Percentiles rank a stretch among this genome's conserved stretches.
Evolutionary conservation across 2,797 vertebrate genomes (phyloP).

Genomic region (Octomys mimax): DNA sequence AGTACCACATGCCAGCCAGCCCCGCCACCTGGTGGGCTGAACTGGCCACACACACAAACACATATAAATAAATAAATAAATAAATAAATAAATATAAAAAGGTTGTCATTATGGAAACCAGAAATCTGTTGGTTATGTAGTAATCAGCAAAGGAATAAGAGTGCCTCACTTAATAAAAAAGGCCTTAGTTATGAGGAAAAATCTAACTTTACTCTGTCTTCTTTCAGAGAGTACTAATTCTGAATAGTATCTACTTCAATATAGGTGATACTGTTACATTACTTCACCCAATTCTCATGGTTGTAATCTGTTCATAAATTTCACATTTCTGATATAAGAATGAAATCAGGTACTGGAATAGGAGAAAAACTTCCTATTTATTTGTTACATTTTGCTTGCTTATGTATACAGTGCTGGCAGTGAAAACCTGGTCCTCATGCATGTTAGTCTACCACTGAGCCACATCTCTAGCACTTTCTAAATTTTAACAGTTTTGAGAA

Average conservation of each 20-base stretch:
- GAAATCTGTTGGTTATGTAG: conserved; percentile 39
- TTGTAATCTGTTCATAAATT: conserved; percentile 20
- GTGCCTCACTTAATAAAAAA: conserved; percentile 36
- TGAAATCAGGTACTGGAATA: conserved; percentile 6
- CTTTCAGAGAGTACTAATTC: conserved; percentile 3
- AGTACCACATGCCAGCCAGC: too few relatives aligned
- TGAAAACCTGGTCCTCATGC: not conserved
- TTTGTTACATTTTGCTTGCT: not conserved
- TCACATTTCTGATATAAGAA: conserved; percentile 62
- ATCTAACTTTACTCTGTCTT: conserved; percentile 28
- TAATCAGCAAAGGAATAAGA: not conserved
- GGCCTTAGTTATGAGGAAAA: conserved; percentile 44
- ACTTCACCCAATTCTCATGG: not conserved
- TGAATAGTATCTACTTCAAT: conserved; percentile 26
- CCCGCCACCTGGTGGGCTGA: too few relatives aligned
- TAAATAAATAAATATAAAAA: too few relatives aligned
- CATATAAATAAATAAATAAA: too few relatives aligned
- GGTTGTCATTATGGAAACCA: not conserved
- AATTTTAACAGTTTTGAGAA: conserved; percentile 39
- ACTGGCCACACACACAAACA: too few relatives aligned
- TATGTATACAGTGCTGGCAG: not conserved
- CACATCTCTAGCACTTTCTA: not conserved
- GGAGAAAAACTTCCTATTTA: not conserved
- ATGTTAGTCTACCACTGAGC: not conserved
- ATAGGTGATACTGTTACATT: not conserved